Evolutionary conservation across 1,140 invertebrate species (phyloP), one percentile per base, ranked within the genome.

Genomic region (Eupristina koningsbergeri): DNA sequence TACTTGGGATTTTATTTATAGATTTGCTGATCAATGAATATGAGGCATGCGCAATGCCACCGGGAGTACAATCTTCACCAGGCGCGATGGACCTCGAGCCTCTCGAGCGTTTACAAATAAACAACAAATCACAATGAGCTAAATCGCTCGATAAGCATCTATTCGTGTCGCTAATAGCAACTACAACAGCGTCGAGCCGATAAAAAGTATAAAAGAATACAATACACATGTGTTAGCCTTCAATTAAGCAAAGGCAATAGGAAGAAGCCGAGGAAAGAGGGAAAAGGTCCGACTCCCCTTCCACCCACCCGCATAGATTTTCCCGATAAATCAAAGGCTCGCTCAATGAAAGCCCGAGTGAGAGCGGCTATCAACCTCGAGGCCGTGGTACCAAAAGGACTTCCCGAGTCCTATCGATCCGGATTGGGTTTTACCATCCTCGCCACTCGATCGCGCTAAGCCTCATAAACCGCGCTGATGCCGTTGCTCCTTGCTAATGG

Each of bases 321-420:
- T 76, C 36, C 69, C n/a, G 73, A 82, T 76, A 82, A 76, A 76
- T 82, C 80, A 22, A 34, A 34, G 47, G 15, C 19, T 41, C 31
- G 53, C 39, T 13, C 69, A 50, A 58, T 82, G 76, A 82, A 82
- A 76, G 36, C 58, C 45, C 69, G n/a, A 63, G 19, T 5, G 50
- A 22, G 64, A 19, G 36, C 7, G 31, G 26, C 58, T 75, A 64
- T 75, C 73, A 64, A 75, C 58, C 58, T 71, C 39, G 64, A 26
- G 58, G 75, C 79, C 79, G 75, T 83, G 34, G 75, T 76, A 67
- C 76, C 64, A 83, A 83, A 83, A 83, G 82, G 22, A 61, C 3
- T 34, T 75, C 36, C 45, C 29, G 26, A 29, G 58, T 22, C 19
- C 45, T 71, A 77, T 83, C 74, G 81, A 69, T 77, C 64, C 75